Evolutionary conservation across 2,888 invertebrate species (phyloP), one percentile per base, ranked within the genome.

Genomic region (Meteorus cinctellus): DNA sequence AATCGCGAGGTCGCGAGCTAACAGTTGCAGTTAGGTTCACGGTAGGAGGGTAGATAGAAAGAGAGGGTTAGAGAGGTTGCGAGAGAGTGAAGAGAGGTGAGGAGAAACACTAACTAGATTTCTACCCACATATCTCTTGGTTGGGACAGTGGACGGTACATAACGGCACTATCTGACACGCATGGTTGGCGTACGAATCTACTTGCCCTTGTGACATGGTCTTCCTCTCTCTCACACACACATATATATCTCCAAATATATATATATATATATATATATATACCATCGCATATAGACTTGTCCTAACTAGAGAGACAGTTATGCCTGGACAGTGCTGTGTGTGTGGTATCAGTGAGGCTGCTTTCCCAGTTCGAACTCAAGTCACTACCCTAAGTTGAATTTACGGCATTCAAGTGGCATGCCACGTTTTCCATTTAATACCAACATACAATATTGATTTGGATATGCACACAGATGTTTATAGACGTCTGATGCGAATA

Each of bases 71-170:
- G 69, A 69, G 75, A 75, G 79, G 48, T 73, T 75, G 76, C 76
- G 74, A 75, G 76, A 72, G 77, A 63, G 14, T 12, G 41, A 79
- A 81, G 81, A 79, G 81, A 82, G 79, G 79, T 78, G 79, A 78
- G 78, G 78, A 82, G 80, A 82, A 82, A 81, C 79, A 78, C 83
- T 82, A 85, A 85, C 84, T 82, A 83, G 82, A 85, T 86, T 82
- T 82, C 82, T 79, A 80, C 81, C 78, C 78, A 80, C 83, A 83
- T 86, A 86, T 85, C 82, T 83, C 75, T 78, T 76, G 76, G 73
- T 73, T 68, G 60, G 78, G 78, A 75, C 76, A 80, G 77, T 82
- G 80, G 80, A 83, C 79, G 79, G 77, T 81, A 81, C 81, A 83
- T 82, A 81, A 82, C 81, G 74, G 79, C 80, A 80, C 81, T 81